These are phyloP conservation scores for Entomobrya multifasciata DNA, from an alignment of 2,888 invertebrate species.

Conservation along the genomic window DNA sequence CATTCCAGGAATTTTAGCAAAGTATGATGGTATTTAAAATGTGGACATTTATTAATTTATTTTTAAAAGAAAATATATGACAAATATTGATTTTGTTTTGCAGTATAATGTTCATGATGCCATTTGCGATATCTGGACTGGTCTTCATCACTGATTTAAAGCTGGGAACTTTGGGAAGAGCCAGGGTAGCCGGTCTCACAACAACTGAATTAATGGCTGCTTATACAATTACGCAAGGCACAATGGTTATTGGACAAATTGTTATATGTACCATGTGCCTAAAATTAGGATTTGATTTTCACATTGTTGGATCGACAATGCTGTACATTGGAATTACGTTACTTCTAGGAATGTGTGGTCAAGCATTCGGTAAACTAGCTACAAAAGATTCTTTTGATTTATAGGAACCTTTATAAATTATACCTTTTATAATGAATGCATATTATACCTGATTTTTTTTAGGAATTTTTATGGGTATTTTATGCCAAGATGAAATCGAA, in stretches of 20 bases:
- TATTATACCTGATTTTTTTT: neutral
- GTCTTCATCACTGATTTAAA: constrained; percentile 74
- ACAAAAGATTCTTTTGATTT: no score
- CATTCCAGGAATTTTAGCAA: constrained; percentile 93
- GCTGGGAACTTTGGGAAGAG: constrained; percentile 69
- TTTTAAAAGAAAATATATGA: no score
- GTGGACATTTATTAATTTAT: neutral
- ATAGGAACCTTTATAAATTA: no score
- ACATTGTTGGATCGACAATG: constrained; percentile 62
- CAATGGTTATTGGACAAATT: constrained; percentile 68
- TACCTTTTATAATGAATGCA: no score
- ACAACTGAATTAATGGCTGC: constrained; percentile 58
- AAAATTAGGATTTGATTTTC: constrained; percentile 64
- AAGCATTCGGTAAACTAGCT: constrained; percentile 60
- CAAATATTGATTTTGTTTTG: constrained; percentile 41
- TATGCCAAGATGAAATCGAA: constrained; percentile 94
- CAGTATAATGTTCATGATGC: constrained; percentile 74
- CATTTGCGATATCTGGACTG: constrained; percentile 69
- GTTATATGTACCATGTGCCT: constrained; percentile 61
- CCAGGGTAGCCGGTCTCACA: constrained; percentile 81
- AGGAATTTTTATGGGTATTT: constrained; percentile 94
- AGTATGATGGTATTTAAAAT: constrained; percentile 19
- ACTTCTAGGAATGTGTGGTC: constrained; percentile 68
- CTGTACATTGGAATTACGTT: constrained; percentile 56
- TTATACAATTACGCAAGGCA: constrained; percentile 53